Evolutionary conservation across 1,140 invertebrate species (phyloP).

Genomic region (Tetramorium alpestre): DNA sequence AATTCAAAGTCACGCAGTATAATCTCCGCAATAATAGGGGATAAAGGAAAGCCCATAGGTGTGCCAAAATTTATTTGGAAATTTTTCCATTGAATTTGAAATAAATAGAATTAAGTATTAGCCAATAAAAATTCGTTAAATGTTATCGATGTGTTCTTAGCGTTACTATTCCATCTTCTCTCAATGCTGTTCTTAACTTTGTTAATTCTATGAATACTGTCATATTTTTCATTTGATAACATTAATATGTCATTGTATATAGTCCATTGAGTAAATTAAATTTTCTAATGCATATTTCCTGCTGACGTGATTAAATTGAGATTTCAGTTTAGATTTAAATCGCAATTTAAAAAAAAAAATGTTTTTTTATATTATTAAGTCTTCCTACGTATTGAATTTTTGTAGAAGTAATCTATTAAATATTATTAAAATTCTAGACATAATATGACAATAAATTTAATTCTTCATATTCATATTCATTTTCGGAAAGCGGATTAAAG

Average conservation of each 20-base stretch:
- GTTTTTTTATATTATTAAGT: background rate
- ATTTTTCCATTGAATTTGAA: too few relatives aligned
- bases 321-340: background rate
- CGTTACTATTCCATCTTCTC: too few relatives aligned
- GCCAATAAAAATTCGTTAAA: too few relatives aligned
- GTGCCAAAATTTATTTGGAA: too few relatives aligned
- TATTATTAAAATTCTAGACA: background rate
- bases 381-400: background rate
- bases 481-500: background rate
- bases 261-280: slow-evolving; percentile 20
- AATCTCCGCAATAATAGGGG: too few relatives aligned
- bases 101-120: too few relatives aligned
- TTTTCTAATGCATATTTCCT: background rate
- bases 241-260: slow-evolving; percentile 21
- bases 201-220: slow-evolving; percentile 6
- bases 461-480: background rate
- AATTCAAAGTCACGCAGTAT: too few relatives aligned
- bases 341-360: background rate
- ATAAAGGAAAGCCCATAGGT: too few relatives aligned
- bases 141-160: too few relatives aligned
- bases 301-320: background rate
- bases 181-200: too few relatives aligned
- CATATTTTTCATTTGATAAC: slow-evolving; percentile 26
- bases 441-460: background rate
- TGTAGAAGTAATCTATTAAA: background rate